These are phyloP conservation scores for Heterodera filipjevi DNA, from an alignment of 2,888 invertebrate genomes.

Conservation along the genomic window DNA sequence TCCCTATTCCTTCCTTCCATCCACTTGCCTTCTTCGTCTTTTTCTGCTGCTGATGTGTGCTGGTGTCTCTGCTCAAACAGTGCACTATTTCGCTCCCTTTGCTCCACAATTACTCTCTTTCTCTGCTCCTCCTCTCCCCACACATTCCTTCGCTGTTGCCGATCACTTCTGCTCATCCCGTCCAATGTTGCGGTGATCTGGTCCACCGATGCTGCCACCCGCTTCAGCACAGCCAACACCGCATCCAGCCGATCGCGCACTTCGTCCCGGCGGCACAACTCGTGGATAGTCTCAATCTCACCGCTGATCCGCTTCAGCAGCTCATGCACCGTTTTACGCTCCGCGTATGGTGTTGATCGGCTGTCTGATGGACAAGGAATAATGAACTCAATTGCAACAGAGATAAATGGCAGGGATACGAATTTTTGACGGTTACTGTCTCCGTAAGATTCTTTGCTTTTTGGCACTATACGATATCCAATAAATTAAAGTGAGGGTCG, in stretches of 20 bases:
- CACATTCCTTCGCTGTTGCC: not conserved
- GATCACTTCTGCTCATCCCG: not conserved
- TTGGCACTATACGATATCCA: no score
- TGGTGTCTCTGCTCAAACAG: not conserved
- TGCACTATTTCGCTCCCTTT: not conserved
- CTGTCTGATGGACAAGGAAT: slow-evolving; percentile 18
- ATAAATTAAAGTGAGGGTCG: no score
- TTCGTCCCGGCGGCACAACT: slow-evolving; percentile 53
- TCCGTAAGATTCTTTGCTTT: no score
- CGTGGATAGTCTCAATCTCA: slow-evolving; percentile 58
- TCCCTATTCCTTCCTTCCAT: not conserved
- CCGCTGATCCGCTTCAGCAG: slow-evolving; percentile 58
- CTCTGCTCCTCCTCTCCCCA: not conserved
- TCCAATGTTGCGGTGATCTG: slow-evolving; percentile 35
- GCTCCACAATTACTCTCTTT: not conserved
- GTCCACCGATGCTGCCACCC: slow-evolving; percentile 39
- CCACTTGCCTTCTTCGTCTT: not conserved
- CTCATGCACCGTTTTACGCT: slow-evolving; percentile 49
- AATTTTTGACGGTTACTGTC: no score
- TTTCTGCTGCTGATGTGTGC: not conserved
- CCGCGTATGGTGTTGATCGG: slow-evolving; percentile 36
- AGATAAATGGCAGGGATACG: not conserved
- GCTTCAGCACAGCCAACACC: slow-evolving; percentile 45
- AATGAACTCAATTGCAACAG: not conserved
- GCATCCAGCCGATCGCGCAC: slow-evolving; percentile 55